These are phyloP conservation scores for Panzeria rudis DNA, from an alignment of 2,888 invertebrate species.

Conservation along the genomic window DNA sequence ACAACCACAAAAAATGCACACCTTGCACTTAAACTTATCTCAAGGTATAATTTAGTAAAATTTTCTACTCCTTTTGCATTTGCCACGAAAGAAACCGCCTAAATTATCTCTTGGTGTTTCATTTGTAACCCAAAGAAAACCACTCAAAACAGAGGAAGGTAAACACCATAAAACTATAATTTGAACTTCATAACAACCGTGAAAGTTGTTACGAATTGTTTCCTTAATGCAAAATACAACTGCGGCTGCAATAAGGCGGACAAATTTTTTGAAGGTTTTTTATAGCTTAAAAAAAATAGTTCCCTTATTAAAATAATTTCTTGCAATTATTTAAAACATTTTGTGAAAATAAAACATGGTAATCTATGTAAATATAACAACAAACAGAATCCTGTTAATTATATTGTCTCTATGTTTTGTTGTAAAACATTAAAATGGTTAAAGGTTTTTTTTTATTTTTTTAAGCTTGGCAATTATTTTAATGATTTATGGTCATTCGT, in stretches of 20 bases:
- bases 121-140: slow-evolving; percentile 6
- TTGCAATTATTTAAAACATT: slow-evolving; percentile 30
- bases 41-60: slow-evolving; percentile 37
- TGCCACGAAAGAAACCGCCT: slow-evolving; percentile 21
- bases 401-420: slow-evolving; percentile 13
- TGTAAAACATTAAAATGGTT: slow-evolving; percentile 14
- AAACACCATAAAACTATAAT: slow-evolving; percentile 52
- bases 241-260: background rate
- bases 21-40: slow-evolving; percentile 42
- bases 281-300: slow-evolving; percentile 9
- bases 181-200: slow-evolving; percentile 69
- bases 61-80: slow-evolving; percentile 26
- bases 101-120: slow-evolving; percentile 29
- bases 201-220: slow-evolving; percentile 65
- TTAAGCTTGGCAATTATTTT: slow-evolving; percentile 20
- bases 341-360: slow-evolving; percentile 8
- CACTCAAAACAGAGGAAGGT: background rate
- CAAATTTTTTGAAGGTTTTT: slow-evolving; percentile 7
- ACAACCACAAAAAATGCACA: background rate
- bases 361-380: slow-evolving; percentile 48
- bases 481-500: slow-evolving; percentile 30
- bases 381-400: slow-evolving; percentile 34
- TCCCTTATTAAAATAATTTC: slow-evolving; percentile 35
- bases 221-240: slow-evolving; percentile 37
- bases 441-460: slow-evolving; percentile 5